Evolutionary conservation across 2,113 vertebrate genomes (phyloP), one percentile per base, ranked within the genome.

Genomic region (Haliaeetus leucogaster): DNA sequence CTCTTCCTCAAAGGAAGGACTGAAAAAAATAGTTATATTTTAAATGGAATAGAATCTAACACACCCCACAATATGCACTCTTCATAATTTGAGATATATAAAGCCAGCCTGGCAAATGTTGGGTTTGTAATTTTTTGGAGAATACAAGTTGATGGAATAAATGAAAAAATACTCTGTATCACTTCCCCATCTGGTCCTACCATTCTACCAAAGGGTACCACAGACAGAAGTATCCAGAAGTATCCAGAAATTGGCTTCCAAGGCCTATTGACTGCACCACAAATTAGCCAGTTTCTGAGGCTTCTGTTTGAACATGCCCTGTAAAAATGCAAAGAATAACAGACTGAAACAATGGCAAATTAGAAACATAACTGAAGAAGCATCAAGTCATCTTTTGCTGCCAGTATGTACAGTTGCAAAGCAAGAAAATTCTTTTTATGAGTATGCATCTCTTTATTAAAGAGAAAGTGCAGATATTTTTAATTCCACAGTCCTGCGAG

Each of bases 311-410:
- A 93, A 77, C 27, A 66, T 5, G 71, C 26, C 50, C 48, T 47
- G 34, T 56, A 76, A 63, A 62, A 19, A 58, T 47, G 30, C 8
- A 3, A 88, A 72, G 34, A 95, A 56, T 10, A 93, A 70, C 32
- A 79, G 42, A 47, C 36, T 42, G 63, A 81, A 92, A 82, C 38
- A 56, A 82, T 40, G 29, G 40, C 47, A 85, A 95, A 96, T 90
- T 63, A 89, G 83, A 96, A 96, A 86, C 83, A 85, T 32, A 79
- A 76, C 59, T 52, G 59, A 89, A 93, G 68, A 84, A 82, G 13
- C 63, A 92, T 27, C 62, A 40, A 92, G 56, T 59, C 43, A 59
- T 84, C 67, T 85, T 78, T 56, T 53, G 19, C 65, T 93, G 65
- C 59, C 79, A 93, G 10, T 27, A 59, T 7, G 34, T 42, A 77